phyloP scores from a whole-genome alignment of 2,888 invertebrate genomes.

The Perdita meconis region DNA sequence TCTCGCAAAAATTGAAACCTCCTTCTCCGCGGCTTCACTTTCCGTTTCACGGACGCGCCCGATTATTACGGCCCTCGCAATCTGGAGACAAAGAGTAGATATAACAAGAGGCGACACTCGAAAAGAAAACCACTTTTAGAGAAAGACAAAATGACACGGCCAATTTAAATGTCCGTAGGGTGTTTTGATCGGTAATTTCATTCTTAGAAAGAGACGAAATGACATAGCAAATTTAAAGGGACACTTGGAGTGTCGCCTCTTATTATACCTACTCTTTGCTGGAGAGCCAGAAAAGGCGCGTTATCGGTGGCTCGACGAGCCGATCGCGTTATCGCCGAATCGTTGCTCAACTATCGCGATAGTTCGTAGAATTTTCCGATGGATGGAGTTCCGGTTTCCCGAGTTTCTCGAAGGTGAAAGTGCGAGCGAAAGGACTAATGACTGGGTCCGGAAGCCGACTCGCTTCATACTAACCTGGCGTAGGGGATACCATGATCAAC shows the following conservation, averaged over 20 bases:
- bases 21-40: no score
- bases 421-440: slow-evolving; percentile 18
- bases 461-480: slow-evolving; percentile 72
- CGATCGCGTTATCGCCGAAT: neutral
- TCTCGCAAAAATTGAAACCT: no score
- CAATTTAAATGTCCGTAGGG: no score
- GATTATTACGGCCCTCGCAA: neutral
- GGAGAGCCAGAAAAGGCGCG: neutral
- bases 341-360: slow-evolving; percentile 48
- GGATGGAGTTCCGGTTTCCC: slow-evolving; percentile 40
- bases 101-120: no score
- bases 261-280: no score
- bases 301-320: slow-evolving; percentile 14
- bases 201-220: no score
- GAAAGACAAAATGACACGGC: no score
- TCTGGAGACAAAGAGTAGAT: neutral
- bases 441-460: neutral
- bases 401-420: slow-evolving; percentile 47
- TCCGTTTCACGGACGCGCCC: neutral
- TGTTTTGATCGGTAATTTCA: no score
- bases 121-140: no score
- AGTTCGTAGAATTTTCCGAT: slow-evolving; percentile 31
- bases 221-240: no score
- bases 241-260: no score
- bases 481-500: slow-evolving; percentile 74